Percentiles rank a stretch among this genome's conserved stretches.
phyloP scores from a whole-genome alignment of 2,888 invertebrate species.

The Peribatodes rhomboidaria region DNA sequence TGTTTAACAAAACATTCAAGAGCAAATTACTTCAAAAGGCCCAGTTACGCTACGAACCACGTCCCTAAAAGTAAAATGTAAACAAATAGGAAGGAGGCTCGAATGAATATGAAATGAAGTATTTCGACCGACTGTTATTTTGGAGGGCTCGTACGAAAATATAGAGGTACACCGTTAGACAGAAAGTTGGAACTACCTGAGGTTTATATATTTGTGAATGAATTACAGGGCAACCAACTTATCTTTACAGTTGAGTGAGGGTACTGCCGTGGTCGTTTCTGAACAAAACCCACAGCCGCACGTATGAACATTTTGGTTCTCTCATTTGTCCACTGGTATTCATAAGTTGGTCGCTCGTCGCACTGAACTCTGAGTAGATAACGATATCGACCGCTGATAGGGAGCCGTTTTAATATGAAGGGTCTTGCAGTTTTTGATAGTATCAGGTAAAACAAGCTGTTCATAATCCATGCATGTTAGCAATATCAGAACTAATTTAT shows the following conservation, averaged over 20 bases:
- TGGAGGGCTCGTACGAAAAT: conserved; percentile 50
- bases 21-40: conserved; percentile 3
- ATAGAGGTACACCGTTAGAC: conserved; percentile 30
- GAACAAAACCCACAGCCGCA: background rate
- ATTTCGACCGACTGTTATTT: conserved; percentile 55
- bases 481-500: too few species aligned
- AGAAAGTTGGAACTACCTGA: conserved; percentile 14
- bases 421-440: background rate
- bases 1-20: background rate
- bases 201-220: conserved; percentile 25
- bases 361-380: conserved; percentile 13
- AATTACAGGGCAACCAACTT: conserved; percentile 1
- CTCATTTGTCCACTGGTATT: background rate
- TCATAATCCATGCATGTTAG: background rate
- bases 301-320: background rate
- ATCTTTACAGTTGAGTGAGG: background rate
- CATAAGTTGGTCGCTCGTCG: background rate
- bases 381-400: conserved; percentile 20
- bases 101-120: conserved; percentile 58
- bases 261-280: background rate
- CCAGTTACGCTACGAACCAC: background rate
- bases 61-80: conserved; percentile 42
- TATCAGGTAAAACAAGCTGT: background rate
- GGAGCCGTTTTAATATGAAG: background rate
- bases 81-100: conserved; percentile 51